Conservation (phyloP, 2,888 invertebrate species). For the Cyaniris semiargus region DNA sequence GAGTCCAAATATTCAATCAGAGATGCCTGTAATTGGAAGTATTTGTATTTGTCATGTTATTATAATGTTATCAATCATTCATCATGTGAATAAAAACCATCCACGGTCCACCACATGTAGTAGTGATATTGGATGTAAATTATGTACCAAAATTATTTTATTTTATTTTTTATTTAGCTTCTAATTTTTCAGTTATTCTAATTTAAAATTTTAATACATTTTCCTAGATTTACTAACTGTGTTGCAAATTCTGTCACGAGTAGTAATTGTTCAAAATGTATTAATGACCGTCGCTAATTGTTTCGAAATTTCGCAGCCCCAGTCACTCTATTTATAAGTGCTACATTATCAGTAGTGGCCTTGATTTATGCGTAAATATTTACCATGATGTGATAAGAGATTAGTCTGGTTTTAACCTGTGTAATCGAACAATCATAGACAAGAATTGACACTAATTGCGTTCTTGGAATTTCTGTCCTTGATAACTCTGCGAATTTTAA, state of each 20-base stretch:
- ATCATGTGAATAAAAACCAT: not conserved
- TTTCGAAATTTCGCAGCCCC: slow-evolving; percentile 1
- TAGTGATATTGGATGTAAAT: no score
- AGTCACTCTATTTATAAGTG: slow-evolving; percentile 27
- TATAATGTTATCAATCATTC: not conserved
- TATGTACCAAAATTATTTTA: no score
- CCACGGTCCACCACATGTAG: no score
- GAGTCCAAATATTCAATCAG: not conserved
- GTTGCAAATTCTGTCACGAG: not conserved
- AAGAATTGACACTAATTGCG: slow-evolving; percentile 12
- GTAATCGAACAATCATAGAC: slow-evolving; percentile 24
- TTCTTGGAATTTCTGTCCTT: not conserved
- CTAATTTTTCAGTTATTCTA: not conserved
- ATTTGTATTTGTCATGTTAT: not conserved
- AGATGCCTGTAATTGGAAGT: not conserved
- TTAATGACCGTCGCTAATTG: not conserved
- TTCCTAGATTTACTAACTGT: not conserved
- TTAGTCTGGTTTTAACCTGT: slow-evolving; percentile 34
- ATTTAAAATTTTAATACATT: no score
- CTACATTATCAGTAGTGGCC: slow-evolving; percentile 57
- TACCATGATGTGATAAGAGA: slow-evolving; percentile 42
- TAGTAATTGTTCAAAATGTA: not conserved
- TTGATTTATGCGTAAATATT: slow-evolving; percentile 54
- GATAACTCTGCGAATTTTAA: not conserved
- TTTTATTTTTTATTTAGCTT: not conserved